Conservation (phyloP, 2,888 invertebrate genomes). For the Panorpa germanica region DNA sequence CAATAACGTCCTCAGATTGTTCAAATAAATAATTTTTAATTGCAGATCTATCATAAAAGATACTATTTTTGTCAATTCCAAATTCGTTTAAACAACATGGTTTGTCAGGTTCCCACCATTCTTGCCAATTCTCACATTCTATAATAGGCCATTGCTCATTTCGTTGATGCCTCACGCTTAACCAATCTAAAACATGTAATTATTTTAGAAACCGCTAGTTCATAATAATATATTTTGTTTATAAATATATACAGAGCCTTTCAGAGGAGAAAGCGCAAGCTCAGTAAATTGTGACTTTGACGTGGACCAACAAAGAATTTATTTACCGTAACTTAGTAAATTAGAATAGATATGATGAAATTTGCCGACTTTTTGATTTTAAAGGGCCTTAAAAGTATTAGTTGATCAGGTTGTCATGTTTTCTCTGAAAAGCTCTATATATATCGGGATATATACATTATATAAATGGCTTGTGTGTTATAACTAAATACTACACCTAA, state of each 20-base stretch:
- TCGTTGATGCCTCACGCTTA: conserved; percentile 56
- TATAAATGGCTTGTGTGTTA: background rate
- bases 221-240: background rate
- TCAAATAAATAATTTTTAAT: background rate
- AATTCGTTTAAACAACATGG: conserved; percentile 1
- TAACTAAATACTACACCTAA: conserved; percentile 29
- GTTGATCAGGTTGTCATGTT: too few species aligned
- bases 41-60: background rate
- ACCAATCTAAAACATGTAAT: conserved; percentile 34
- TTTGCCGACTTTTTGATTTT: too few species aligned
- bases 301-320: too few species aligned
- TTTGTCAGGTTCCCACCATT: background rate
- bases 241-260: too few species aligned
- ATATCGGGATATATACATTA: too few species aligned
- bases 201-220: conserved; percentile 2
- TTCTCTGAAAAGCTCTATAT: too few species aligned
- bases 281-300: too few species aligned
- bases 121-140: conserved; percentile 39
- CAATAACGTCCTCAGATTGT: too few species aligned
- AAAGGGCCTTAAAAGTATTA: too few species aligned
- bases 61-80: background rate
- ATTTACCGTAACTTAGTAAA: too few species aligned
- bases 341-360: too few species aligned
- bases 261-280: too few species aligned
- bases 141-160: conserved; percentile 61